Conservation (phyloP, 2,113 vertebrate species). For the Hyperopisus bebe region DNA sequence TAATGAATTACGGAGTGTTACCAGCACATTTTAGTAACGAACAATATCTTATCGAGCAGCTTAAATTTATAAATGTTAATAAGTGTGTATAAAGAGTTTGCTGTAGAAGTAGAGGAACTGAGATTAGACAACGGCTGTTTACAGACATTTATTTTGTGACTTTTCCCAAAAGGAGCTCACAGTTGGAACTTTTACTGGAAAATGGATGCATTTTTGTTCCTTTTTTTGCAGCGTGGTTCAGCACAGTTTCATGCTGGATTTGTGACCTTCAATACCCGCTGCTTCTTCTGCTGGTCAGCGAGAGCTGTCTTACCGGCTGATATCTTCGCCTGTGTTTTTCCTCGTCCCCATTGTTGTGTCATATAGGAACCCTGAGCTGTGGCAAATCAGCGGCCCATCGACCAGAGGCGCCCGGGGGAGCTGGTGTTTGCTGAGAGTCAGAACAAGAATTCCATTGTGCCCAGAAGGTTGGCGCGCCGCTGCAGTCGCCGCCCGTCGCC, state of each 20-base stretch:
- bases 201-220: neutral
- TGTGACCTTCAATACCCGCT: neutral
- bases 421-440: slow-evolving; percentile 24
- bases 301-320: neutral
- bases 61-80: neutral
- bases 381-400: slow-evolving; percentile 25
- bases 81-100: neutral
- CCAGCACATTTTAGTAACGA: neutral
- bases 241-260: neutral
- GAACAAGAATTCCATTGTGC: slow-evolving; percentile 16
- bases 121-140: neutral
- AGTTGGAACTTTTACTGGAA: neutral
- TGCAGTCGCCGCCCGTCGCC: slow-evolving; percentile 11
- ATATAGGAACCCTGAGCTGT: slow-evolving; percentile 15
- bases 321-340: neutral
- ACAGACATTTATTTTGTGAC: neutral
- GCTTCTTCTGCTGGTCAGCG: neutral
- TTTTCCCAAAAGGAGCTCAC: neutral
- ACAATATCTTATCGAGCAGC: neutral
- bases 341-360: slow-evolving; percentile 14
- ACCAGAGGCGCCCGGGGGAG: slow-evolving; percentile 11
- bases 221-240: neutral
- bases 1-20: neutral
- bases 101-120: neutral
- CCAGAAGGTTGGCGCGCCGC: neutral